Percentiles rank a stretch among this genome's conserved stretches.
These are phyloP conservation scores for Monarcha castaneiventris DNA, from an alignment of 2,113 vertebrate species.

Conservation along the genomic window DNA sequence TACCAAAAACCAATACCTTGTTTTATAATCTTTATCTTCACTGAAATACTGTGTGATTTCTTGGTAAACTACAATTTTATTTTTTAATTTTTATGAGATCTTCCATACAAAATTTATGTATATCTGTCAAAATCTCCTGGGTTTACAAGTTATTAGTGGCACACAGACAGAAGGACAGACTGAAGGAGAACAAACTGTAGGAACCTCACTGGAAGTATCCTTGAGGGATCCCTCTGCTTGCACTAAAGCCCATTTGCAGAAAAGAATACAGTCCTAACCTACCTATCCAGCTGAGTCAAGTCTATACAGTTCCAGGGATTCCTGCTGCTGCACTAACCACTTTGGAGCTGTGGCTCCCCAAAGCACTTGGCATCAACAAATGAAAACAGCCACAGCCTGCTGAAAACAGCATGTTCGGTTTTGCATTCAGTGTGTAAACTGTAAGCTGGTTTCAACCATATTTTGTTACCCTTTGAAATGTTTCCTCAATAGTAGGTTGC, in stretches of 20 bases:
- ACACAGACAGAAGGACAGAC: neutral
- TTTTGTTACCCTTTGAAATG: slow-evolving; percentile 69
- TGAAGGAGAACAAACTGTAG: neutral
- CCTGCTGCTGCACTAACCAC: neutral
- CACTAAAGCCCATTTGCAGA: neutral
- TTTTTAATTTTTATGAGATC: neutral
- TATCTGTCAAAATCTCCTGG: neutral
- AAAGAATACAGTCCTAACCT: neutral
- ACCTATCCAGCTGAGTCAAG: neutral
- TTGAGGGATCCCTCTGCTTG: neutral
- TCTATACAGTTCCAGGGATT: neutral
- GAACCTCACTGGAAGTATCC: neutral
- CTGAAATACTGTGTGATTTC: neutral
- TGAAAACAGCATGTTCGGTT: slow-evolving; percentile 59
- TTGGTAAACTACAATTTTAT: neutral
- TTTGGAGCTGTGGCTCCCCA: slow-evolving; percentile 26
- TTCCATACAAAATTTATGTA: neutral
- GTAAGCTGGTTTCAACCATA: slow-evolving; percentile 66
- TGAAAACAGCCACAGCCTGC: slow-evolving; percentile 62
- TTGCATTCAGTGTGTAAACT: slow-evolving; percentile 63
- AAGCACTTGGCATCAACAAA: slow-evolving; percentile 64
- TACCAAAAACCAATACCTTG: neutral
- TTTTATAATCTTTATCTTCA: neutral
- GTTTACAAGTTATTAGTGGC: neutral
- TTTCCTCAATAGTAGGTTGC: slow-evolving; percentile 67